Evolutionary conservation across 2,113 vertebrate genomes (phyloP).

Genomic region (Amphiprion percula): DNA sequence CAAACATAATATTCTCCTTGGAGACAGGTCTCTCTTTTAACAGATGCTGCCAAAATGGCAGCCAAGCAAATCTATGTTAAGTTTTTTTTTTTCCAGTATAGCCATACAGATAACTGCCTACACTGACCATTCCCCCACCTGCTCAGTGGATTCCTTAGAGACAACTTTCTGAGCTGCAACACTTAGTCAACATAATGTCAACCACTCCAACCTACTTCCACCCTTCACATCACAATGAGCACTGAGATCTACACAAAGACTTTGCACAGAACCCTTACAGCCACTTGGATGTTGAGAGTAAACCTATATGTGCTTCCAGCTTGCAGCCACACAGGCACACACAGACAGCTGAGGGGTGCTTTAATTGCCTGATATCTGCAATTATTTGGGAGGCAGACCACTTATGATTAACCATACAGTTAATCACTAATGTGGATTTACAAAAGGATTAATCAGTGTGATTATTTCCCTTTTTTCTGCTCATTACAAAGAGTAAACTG

Average conservation of each 20-base stretch:
- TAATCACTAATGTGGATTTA: constrained; percentile 17
- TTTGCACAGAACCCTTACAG: constrained; percentile 34
- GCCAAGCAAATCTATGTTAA: constrained; percentile 30
- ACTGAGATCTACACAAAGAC: constrained; percentile 19
- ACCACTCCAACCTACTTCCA: constrained; percentile 21
- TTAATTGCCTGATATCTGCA: constrained; percentile 36
- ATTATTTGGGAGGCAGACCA: constrained; percentile 30
- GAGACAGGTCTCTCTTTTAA: constrained; percentile 50
- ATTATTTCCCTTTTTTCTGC: not conserved
- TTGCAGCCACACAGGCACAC: constrained; percentile 44
- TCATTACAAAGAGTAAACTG: constrained; percentile 1
- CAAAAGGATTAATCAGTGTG: not conserved
- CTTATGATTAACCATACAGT: constrained; percentile 15
- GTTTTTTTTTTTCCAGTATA: not conserved
- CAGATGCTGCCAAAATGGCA: constrained; percentile 66
- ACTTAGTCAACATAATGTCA: constrained; percentile 57
- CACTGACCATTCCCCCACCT: constrained; percentile 42
- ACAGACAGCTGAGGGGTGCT: constrained; percentile 31
- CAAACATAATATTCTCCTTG: constrained; percentile 46
- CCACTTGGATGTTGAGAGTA: constrained; percentile 45
- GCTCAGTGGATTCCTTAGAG: constrained; percentile 43
- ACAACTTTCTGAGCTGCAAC: constrained; percentile 47
- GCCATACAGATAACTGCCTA: constrained; percentile 26
- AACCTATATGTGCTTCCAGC: constrained; percentile 27
- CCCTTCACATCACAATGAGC: constrained; percentile 3